Base-by-base conservation (phyloP, 2,888 invertebrate genomes). In the Apotomis betuletana region DNA sequence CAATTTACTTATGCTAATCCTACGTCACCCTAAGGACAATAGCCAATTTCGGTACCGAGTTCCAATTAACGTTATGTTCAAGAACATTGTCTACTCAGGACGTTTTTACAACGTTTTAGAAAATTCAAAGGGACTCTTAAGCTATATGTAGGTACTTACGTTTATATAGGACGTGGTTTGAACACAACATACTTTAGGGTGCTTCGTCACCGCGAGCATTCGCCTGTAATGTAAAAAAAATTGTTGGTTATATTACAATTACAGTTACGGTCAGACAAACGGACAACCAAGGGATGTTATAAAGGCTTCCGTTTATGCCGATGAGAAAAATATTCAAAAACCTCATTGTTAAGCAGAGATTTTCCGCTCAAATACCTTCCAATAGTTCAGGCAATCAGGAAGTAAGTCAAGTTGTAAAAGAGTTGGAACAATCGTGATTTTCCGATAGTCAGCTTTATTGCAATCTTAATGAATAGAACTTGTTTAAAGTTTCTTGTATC, bases 1-100 rank as follows among this genome's bases (percentile, higher is more conserved):
- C 73, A 89, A 90, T 90, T 90, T 90, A 83, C 85, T 90, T 90
- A 90, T 90, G 90, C 84, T 88, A 90, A 90, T 90, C 83, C 84
- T 79, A 88, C 84, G 85, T 86, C 86, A 88, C 90, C 86, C 88
- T 65, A 72, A 86, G 89, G 90, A 89, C 81, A 79, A 84, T 81
- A 86, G 79, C 82, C 84, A 83, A 82, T 85, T 87, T 83, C 79
- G 76, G 74, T 85, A 87, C 85, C 83, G 84, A 86, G 81, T 86
- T 85, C 83, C 80, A 82, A 84, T 80, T 81, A 72, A 68, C 72
- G 51, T 72, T 72, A 68, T 63, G 15, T 57, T 46, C 27, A 12
- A 36, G 27, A 46, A 64, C 46, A 57, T 70, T 49, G 38, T 41
- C 27, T 51, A n/a, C 44, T 27, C 41, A 41, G 36, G 60, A 13